A percentile compares a stretch with the other conserved stretches of the same genome.
phyloP scores from a whole-genome alignment of 1,140 invertebrate genomes.

The Thaumatotibia leucotreta region DNA sequence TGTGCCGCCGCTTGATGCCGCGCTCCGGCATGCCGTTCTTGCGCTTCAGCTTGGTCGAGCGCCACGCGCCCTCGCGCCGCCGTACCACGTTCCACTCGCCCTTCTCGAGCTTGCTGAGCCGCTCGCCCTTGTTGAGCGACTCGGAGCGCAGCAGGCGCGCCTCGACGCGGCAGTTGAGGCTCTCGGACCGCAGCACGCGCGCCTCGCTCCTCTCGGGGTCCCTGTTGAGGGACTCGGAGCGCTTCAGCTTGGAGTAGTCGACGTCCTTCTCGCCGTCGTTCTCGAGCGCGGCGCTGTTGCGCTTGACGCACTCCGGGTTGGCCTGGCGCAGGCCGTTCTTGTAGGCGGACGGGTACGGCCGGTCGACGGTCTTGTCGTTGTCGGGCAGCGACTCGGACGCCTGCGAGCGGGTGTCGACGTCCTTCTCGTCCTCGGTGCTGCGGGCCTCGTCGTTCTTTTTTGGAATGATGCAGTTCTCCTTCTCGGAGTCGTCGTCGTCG shows the following conservation, averaged over 20 bases:
- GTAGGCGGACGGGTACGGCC: conserved; percentile 19
- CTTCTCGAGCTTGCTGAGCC: conserved; percentile 86
- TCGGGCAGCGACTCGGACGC: conserved; percentile 17
- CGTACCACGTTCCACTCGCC: conserved; percentile 88
- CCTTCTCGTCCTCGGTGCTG: conserved; percentile 49
- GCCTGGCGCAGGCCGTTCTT: conserved; percentile 19
- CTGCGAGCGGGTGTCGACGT: conserved; percentile 55
- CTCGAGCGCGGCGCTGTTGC: conserved; percentile 41
- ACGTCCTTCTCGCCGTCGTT: conserved; percentile 24
- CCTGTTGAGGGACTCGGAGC: conserved; percentile 80
- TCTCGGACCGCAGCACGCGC: conserved; percentile 78
- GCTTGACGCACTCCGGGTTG: conserved; percentile 39
- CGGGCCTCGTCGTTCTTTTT: conserved; percentile 16
- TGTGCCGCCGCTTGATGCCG: conserved; percentile 92
- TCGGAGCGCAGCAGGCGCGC: conserved; percentile 79
- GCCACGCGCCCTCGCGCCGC: conserved; percentile 79
- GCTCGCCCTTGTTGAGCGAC: conserved; percentile 85
- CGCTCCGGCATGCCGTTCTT: conserved; percentile 86
- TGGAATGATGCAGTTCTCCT: conserved; percentile 36
- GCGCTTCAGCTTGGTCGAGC: conserved; percentile 81
- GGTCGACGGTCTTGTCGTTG: conserved; percentile 62
- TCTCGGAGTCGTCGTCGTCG: conserved; percentile 48
- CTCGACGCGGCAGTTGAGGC: conserved; percentile 61
- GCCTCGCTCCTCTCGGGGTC: conserved; percentile 50
- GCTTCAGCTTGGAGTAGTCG: conserved; percentile 65